Percentiles rank a stretch among this genome's conserved stretches.
Evolutionary conservation across 1,140 invertebrate species (phyloP).

Genomic region (Nephila pilipes): DNA sequence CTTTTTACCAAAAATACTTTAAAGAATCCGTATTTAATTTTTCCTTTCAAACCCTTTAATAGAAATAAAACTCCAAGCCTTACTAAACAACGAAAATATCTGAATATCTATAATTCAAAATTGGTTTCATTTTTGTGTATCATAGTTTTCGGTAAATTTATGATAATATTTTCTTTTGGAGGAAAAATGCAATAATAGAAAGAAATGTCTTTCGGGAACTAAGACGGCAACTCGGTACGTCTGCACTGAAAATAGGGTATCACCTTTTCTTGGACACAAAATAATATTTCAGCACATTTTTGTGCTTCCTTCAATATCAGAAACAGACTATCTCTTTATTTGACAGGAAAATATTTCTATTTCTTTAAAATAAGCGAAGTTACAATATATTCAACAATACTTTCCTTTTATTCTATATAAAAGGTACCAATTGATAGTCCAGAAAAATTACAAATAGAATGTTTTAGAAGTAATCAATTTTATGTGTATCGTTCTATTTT

Average conservation of each 20-base stretch:
- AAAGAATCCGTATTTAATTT: too few relatives aligned
- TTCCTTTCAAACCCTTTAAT: too few relatives aligned
- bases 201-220: not conserved
- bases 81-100: too few relatives aligned
- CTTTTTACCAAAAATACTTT: too few relatives aligned
- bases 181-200: not conserved
- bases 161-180: not conserved
- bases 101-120: not conserved
- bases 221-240: not conserved
- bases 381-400: constrained; percentile 3
- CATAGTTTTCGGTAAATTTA: not conserved
- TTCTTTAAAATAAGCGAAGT: not conserved
- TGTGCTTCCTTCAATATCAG: not conserved
- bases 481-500: too few relatives aligned
- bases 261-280: not conserved
- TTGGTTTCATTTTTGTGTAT: not conserved
- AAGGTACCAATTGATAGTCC: not conserved
- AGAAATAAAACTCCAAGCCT: too few relatives aligned
- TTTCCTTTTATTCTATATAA: not conserved
- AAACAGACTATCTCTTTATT: not conserved
- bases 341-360: constrained; percentile 4
- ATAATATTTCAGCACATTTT: constrained; percentile 29
- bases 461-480: not conserved
- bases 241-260: not conserved
- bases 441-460: not conserved